Base-by-base conservation (phyloP, 2,113 vertebrate species). In the Percina caprodes region DNA sequence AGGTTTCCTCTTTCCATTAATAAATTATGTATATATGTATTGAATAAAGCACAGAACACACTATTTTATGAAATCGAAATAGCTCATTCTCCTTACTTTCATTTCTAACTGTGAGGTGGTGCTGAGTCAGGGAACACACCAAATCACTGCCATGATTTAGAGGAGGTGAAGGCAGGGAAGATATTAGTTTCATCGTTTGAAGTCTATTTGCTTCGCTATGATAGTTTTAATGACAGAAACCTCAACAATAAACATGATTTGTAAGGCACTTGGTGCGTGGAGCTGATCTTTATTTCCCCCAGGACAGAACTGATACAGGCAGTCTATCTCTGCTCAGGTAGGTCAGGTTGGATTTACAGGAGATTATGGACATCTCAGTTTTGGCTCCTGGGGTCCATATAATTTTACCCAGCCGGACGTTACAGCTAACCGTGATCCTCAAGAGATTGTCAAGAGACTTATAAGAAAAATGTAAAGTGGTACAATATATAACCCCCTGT, bases 191-290 rank as follows among this genome's bases (percentile, higher is more conserved):
- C 74, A 74, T 77, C 14, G 49, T 73, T 73, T 72, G 82, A 86
- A 45, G 76, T 66, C 70, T 84, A 90, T 92, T 88, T 80, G 80
- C 81, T 81, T 69, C 63, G 55, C 74, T 26, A 77, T 80, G 83
- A 83, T 79, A 56, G 83, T n/a, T 90, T 87, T 87, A 86, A 91
- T 86, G 90, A 87, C 83, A 79, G 81, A 75, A 66, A 54, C 79
- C 81, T 90, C 77, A 83, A 82, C 83, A 74, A 65, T 85, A 89
- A 91, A 83, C 56, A 78, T 88, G 86, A 91, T 91, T 90, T 88
- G 88, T 79, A 51, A 82, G 4, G n/a, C 45, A 11, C 69, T 79
- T 39, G 68, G 67, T 77, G 78, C 66, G 42, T 12, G 2, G 77
- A 62, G 77, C 69, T 45, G 61, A 70, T 79, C 66, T 83, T 80